Base-by-base conservation (phyloP, 1,140 invertebrate genomes). In the Drosophila pectinifera region DNA sequence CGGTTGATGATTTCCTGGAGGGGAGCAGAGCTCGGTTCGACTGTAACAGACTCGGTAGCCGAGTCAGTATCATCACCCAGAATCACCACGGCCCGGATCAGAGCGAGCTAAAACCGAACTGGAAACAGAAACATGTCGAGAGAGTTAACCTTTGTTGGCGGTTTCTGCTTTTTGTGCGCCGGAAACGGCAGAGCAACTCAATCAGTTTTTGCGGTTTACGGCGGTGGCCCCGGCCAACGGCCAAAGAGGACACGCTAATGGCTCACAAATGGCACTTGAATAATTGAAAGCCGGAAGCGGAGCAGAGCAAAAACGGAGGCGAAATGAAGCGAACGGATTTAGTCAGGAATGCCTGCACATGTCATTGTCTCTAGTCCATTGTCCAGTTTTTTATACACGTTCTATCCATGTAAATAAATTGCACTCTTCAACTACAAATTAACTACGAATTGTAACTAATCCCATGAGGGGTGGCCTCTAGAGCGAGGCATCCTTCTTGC, bases 121-220 rank as follows among this genome's bases (percentile, higher is more conserved):
- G 31, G 18, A 55, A 78, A 58, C 73, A 76, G 55, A 73, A 78
- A 55, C 63, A 72, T 72, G 68, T 72, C 64, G 68, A 63, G 67
- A 61, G 72, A 83, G 62, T 83, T 76, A 70, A 78, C 78, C 78
- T 70, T 86, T 86, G 78, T 76, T 72, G 79, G 62, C 68, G 78
- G 68, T 59, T 81, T 42, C 73, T 22, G 69, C 76, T 80, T 75
- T 74, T 80, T 75, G 78, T 72, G 36, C 64, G 45, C 74, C 65
- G 80, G 80, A 75, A 86, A 81, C 63, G 59, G 61, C 59, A 69
- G 64, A 78, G 69, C 62, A 69, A 46, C 74, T 61, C 61, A 82
- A 86, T 79, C 75, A 83, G 75, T 82, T 86, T 73, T 73, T 88
- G 83, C 49, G 83, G 83, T 89, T 58, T 72, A 70, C 54, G 64